These are phyloP conservation scores for Bolinopsis microptera DNA, from an alignment of 37 sponge, comb jelly and placozoan species.

Conservation along the genomic window DNA sequence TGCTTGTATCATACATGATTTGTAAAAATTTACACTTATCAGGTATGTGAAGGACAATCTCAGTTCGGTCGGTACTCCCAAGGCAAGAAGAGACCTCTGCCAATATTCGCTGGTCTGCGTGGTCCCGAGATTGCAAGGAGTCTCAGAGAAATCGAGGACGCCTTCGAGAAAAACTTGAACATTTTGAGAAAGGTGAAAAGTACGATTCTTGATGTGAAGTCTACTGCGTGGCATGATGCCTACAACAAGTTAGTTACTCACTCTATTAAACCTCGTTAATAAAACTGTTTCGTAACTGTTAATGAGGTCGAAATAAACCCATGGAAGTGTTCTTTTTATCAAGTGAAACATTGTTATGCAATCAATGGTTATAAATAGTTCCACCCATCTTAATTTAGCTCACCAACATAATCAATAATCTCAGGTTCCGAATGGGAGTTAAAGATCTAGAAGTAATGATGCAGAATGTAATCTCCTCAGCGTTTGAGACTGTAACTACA, in stretches of 20 bases:
- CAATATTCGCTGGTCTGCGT: slow-evolving; percentile 83
- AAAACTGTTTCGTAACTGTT: background rate
- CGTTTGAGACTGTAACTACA: slow-evolving; percentile 80
- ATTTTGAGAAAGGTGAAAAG: slow-evolving; percentile 75
- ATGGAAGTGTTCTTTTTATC: no score
- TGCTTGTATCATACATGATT: no score
- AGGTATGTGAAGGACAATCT: slow-evolving; percentile 90
- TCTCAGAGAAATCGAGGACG: slow-evolving; percentile 90
- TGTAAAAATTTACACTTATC: no score
- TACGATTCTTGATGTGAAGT: slow-evolving; percentile 88
- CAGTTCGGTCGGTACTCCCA: slow-evolving; percentile 80
- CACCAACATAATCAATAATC: background rate
- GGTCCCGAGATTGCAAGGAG: slow-evolving; percentile 86
- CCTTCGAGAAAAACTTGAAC: slow-evolving; percentile 84
- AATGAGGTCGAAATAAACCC: no score
- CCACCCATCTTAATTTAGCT: no score
- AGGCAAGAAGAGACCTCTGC: slow-evolving; percentile 82
- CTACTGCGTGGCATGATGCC: slow-evolving; percentile 68
- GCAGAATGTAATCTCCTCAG: slow-evolving; percentile 89
- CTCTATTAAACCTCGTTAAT: background rate
- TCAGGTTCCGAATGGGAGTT: slow-evolving; percentile 79
- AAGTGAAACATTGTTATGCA: no score
- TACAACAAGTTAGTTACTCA: slow-evolving; percentile 69
- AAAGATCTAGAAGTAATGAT: slow-evolving; percentile 99
- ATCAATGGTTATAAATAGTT: no score